Base-by-base conservation (phyloP, 2,797 vertebrate genomes). In the Myripristis murdjan region DNA sequence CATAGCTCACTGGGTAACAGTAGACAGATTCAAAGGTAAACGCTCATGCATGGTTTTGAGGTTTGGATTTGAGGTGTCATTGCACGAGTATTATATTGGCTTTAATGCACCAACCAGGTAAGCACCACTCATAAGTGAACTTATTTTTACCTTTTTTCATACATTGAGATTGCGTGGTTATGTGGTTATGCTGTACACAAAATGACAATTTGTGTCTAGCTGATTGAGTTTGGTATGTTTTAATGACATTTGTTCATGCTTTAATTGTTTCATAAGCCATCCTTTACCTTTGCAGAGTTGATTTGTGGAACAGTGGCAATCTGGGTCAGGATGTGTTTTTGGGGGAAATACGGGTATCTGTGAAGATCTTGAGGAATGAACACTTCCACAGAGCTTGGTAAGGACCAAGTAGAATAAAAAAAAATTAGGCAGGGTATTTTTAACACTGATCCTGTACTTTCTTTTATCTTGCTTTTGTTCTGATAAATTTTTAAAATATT, bases 221-320 rank as follows among this genome's bases (percentile, higher is more conserved):
- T 47, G 20, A 46, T 49, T 12, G 8, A 53, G 46, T 60, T 59
- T 61, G 31, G 37, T 53, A 22, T 56, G 6, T 55, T 52, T 41
- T 48, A 6, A 31, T 56, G n/a, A 16, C 11, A 6, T 23, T n/a
- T 35, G 18, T 65, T 55, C 7, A 47, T 5, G 47, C 35, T 61
- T 73, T 8, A 33, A 52, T 63, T 24, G 8, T 64, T 55, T 75
- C 20, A 47, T 9, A 64, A 61, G 16, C 46, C 7, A 9, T 64
- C 51, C 1, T 73, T 24, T 93, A 51, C 85, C 49, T 91, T 94
- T 95, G 75, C 91, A 99, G 98, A 91, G 95, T 99, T 61, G 98
- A 99, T 82, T 82, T 99, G 26, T 99, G 98, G 98, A 98, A 99
- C 93, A 99, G 96, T 87, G 98, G 97, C 64, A 99, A 98, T 83